Base-by-base conservation (phyloP, 1,140 invertebrate species). In the Chrysopa pallens region DNA sequence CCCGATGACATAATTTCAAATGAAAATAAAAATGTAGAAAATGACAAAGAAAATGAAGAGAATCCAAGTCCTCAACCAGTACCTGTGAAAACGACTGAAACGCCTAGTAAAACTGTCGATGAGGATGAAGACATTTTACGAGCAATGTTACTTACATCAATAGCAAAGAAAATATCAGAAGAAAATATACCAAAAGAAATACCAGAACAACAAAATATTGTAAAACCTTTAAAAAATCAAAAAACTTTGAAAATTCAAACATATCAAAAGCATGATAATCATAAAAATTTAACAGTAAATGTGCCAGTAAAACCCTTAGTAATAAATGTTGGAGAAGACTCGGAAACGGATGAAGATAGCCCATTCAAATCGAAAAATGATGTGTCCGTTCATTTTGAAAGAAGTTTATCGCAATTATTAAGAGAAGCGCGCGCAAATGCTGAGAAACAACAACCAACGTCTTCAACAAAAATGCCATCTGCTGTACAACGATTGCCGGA, bases 111-210 rank as follows among this genome's bases (percentile, higher is more conserved):
- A 33, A 44, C 47, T 17, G 31, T 46, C 9, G 57, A 59, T n/a
- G 57, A 58, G 42, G 59, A 61, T 50, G 52, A 54, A 38, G 59
- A 61, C 47, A 50, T 61, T 15, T 45, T 61, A 38, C 45, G 59
- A 27, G 59, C 59, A 27, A 50, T 58, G 38, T 43, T 61, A 8
- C 46, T 61, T 37, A 57, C 56, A n/a, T 56, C 54, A 13, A 54
- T 61, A 42, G 52, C 57, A 8, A 59, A 54, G 42, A 59, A 58
- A 53, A 57, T 60, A 15, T 48, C 48, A 8, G 45, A 47, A 38
- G 45, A 46, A 40, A 38, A 38, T 29, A 9, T 44, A 38, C 8
- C 35, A 6, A 40, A 31, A 15, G 15, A 23, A 11, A 9, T 47
- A 6, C 42, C 23, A 40, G 11, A 9, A 15, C 8, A 31, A 39